Percentiles rank a stretch among this genome's conserved stretches.
Conservation (phyloP, 2,888 invertebrate species). For the Lithophane socia region DNA sequence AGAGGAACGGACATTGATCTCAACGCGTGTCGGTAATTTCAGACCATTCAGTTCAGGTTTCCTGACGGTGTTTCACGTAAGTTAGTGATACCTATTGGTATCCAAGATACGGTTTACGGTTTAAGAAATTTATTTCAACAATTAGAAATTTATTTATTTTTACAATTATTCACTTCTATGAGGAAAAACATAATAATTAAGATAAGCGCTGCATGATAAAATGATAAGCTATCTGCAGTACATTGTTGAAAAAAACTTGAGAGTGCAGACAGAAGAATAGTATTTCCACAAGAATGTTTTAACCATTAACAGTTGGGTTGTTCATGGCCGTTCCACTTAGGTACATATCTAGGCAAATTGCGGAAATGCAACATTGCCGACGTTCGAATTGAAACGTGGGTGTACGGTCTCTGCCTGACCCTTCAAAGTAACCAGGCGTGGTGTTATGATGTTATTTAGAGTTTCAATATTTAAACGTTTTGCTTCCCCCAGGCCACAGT, state of each 20-base stretch:
- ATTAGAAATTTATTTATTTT: too few relatives aligned
- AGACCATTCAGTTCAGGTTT: not conserved
- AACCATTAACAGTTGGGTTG: not conserved
- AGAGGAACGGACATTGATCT: not conserved
- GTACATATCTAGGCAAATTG: not conserved
- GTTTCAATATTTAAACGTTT: not conserved
- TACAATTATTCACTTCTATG: too few relatives aligned
- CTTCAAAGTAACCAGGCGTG: too few relatives aligned
- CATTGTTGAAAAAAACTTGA: not conserved
- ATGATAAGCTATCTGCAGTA: not conserved
- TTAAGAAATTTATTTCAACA: too few relatives aligned
- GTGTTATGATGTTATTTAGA: not conserved
- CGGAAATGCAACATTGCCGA: not conserved
- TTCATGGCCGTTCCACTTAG: not conserved
- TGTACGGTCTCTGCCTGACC: not conserved
- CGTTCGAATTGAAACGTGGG: not conserved
- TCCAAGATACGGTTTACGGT: too few relatives aligned
- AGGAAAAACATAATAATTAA: too few relatives aligned
- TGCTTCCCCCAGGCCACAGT: not conserved
- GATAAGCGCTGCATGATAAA: too few relatives aligned
- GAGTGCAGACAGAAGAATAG: not conserved
- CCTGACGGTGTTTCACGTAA: not conserved
- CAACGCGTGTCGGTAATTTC: not conserved
- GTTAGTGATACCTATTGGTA: not conserved
- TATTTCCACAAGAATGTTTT: not conserved